Conservation (phyloP, 2,113 vertebrate genomes). For the Atractosteus spatula region DNA sequence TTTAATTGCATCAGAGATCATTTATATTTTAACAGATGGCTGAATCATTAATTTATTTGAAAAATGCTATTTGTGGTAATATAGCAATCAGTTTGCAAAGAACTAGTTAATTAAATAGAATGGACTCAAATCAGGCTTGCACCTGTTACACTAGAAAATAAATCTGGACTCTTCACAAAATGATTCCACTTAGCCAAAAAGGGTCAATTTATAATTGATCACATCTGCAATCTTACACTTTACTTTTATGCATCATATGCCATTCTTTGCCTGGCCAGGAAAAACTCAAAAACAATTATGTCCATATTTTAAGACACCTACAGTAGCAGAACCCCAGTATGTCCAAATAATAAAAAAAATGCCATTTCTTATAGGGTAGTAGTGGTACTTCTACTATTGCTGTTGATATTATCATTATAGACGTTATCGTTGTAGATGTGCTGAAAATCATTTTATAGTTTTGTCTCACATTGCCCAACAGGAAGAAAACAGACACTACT, state of each 20-base stretch:
- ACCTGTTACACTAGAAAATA: constrained; percentile 46
- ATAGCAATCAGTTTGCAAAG: constrained; percentile 41
- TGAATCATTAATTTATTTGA: constrained; percentile 53
- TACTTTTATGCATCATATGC: constrained; percentile 10
- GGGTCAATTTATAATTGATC: constrained; percentile 50
- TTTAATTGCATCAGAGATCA: constrained; percentile 44
- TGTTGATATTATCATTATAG: too few relatives aligned
- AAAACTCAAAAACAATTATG: too few relatives aligned
- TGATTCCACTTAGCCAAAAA: constrained; percentile 38
- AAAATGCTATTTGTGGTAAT: constrained; percentile 52
- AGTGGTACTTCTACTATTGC: too few relatives aligned
- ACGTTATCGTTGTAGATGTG: too few relatives aligned
- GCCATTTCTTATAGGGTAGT: too few relatives aligned
- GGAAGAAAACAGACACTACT: too few relatives aligned
- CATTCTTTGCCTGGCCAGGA: constrained; percentile 32
- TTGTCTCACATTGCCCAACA: too few relatives aligned
- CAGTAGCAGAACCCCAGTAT: too few relatives aligned
- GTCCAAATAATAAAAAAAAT: too few relatives aligned
- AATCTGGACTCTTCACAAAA: constrained; percentile 32
- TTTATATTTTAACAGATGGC: constrained; percentile 51
- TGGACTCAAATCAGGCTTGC: constrained; percentile 42
- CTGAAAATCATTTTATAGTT: too few relatives aligned
- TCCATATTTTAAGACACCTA: too few relatives aligned
- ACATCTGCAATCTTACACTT: constrained; percentile 41
- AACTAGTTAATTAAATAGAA: constrained; percentile 48